These are phyloP conservation scores for Phasianus colchicus DNA, from an alignment of 2,113 vertebrate species.

Conservation along the genomic window DNA sequence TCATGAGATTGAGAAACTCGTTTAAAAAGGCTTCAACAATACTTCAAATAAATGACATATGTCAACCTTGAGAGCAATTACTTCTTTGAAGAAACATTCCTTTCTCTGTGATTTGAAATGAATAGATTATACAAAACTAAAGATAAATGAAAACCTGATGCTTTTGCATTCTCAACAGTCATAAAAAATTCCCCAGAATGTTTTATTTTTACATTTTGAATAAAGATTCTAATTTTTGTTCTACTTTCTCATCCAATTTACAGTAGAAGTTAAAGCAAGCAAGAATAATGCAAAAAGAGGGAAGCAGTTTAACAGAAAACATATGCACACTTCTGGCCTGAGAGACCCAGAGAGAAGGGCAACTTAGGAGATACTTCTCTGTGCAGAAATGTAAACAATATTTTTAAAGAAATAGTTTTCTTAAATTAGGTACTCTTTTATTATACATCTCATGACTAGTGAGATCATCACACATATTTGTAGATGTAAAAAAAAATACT, in stretches of 20 bases:
- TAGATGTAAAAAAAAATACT: neutral
- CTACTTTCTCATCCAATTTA: neutral
- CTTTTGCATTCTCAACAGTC: neutral
- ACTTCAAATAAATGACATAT: accelerated
- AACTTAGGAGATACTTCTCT: neutral
- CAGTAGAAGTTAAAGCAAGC: no score
- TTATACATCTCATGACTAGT: neutral
- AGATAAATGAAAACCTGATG: neutral
- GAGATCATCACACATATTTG: neutral
- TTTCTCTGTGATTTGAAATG: neutral
- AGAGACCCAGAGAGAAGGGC: neutral
- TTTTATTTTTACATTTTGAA: neutral
- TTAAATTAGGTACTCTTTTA: neutral
- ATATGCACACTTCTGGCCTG: neutral
- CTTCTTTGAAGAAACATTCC: neutral
- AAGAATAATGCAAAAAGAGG: neutral
- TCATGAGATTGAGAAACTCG: neutral
- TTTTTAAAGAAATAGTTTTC: neutral
- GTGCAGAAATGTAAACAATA: neutral
- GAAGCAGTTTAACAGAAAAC: neutral
- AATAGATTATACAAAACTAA: neutral
- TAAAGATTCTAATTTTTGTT: neutral
- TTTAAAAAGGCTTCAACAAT: neutral
- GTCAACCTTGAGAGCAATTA: neutral
- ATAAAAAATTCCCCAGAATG: neutral